These are phyloP conservation scores for Thamnophis sirtalis DNA, from an alignment of 2,113 vertebrate genomes.

Conservation along the genomic window DNA sequence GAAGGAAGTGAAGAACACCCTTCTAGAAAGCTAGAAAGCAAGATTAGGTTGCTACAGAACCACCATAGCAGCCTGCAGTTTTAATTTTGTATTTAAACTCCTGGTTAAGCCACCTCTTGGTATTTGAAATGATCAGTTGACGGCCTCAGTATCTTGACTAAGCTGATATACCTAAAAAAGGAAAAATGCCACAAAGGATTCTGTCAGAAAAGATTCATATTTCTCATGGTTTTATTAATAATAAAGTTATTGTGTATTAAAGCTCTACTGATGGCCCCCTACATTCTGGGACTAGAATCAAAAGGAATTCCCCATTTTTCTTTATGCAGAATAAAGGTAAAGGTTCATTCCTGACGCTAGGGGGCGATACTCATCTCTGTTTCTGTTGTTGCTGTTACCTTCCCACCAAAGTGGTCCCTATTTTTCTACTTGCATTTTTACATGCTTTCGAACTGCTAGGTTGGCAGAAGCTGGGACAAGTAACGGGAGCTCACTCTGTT, in stretches of 20 bases:
- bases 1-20: slow-evolving; percentile 34
- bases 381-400: too few species aligned
- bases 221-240: not conserved
- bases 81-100: slow-evolving; percentile 29
- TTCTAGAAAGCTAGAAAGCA: slow-evolving; percentile 41
- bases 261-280: not conserved
- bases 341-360: too few species aligned
- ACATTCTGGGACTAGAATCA: not conserved
- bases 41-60: slow-evolving; percentile 19
- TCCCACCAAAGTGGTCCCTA: too few species aligned
- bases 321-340: too few species aligned
- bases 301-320: not conserved
- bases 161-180: slow-evolving; percentile 49
- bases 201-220: slow-evolving; percentile 13
- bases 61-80: slow-evolving; percentile 39
- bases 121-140: slow-evolving; percentile 51
- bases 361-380: too few species aligned
- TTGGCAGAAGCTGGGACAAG: too few species aligned
- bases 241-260: slow-evolving; percentile 1
- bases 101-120: slow-evolving; percentile 44
- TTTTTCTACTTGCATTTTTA: too few species aligned
- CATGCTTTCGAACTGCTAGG: too few species aligned
- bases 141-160: slow-evolving; percentile 46
- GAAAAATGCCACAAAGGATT: slow-evolving; percentile 50
- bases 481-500: too few species aligned